A percentile compares a stretch with the other conserved stretches of the same genome.
Conservation (phyloP, 2,797 vertebrate species). For the Falco cherrug region DNA sequence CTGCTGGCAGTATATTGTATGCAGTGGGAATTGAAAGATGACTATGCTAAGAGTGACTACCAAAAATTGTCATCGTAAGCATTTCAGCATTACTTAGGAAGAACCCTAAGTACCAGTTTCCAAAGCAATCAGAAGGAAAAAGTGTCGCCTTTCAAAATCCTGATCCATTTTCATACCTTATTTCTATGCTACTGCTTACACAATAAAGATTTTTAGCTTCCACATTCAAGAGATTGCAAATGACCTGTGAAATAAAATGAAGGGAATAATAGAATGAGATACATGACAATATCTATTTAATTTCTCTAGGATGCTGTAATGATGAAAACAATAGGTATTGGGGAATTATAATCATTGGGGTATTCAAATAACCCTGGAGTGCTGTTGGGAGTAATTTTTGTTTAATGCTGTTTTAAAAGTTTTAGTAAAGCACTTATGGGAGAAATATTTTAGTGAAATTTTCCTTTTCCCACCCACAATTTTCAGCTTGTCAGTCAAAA, state of each 20-base stretch:
- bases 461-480: not conserved
- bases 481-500: conserved; percentile 4
- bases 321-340: conserved; percentile 5
- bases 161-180: not conserved
- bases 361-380: not conserved
- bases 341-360: not conserved
- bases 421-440: not conserved
- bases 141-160: not conserved
- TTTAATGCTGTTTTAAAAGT: not conserved
- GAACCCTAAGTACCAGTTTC: not conserved
- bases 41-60: not conserved
- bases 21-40: not conserved
- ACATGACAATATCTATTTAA: not conserved
- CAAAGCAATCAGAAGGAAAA: conserved; percentile 21
- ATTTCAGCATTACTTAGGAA: not conserved
- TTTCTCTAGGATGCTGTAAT: not conserved
- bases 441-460: not conserved
- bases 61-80: not conserved
- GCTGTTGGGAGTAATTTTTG: not conserved
- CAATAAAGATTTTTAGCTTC: not conserved
- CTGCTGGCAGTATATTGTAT: not conserved
- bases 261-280: conserved; percentile 2
- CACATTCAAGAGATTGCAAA: conserved; percentile 19
- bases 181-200: conserved; percentile 16
- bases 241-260: conserved; percentile 43